A percentile compares a stretch with the other conserved stretches of the same genome.
Conservation (phyloP, 2,113 vertebrate species). For the Anguilla japonica region DNA sequence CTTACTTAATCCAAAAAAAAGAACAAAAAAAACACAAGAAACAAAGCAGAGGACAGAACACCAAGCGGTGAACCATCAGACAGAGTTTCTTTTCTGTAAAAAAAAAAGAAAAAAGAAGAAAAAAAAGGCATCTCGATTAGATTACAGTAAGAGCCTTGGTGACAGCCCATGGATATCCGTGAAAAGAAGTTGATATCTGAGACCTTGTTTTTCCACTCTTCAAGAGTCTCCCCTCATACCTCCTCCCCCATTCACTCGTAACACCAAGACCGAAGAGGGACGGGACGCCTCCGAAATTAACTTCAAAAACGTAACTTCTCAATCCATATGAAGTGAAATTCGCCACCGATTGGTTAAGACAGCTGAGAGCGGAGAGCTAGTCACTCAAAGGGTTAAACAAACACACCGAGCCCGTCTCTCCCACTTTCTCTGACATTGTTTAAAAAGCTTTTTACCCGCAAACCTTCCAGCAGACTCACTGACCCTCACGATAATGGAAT, state of each 20-base stretch:
- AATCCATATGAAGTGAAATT: background rate
- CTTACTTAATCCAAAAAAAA: background rate
- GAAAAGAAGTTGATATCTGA: constrained; percentile 69
- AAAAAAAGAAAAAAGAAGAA: constrained; percentile 38
- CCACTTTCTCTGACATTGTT: constrained; percentile 4
- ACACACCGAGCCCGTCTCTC: background rate
- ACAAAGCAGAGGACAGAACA: background rate
- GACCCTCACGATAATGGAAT: constrained; percentile 39
- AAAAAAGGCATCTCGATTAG: constrained; percentile 66
- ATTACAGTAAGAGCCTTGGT: constrained; percentile 70
- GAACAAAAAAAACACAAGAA: background rate
- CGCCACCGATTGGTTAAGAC: background rate
- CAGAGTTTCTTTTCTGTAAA: too few species aligned
- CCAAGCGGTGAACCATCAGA: background rate
- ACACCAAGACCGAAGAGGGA: background rate
- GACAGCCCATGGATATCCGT: constrained; percentile 68
- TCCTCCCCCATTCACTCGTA: background rate
- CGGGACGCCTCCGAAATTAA: background rate
- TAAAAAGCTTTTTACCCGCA: constrained; percentile 26
- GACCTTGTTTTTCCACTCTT: constrained; percentile 53
- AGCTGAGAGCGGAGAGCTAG: constrained; percentile 30
- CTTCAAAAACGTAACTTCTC: background rate
- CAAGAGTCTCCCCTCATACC: constrained; percentile 49
- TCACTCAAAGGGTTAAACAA: constrained; percentile 23
- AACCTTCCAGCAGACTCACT: constrained; percentile 30